Evolutionary conservation across 2,888 invertebrate species (phyloP).

Genomic region (Dolichomitus sp.): DNA sequence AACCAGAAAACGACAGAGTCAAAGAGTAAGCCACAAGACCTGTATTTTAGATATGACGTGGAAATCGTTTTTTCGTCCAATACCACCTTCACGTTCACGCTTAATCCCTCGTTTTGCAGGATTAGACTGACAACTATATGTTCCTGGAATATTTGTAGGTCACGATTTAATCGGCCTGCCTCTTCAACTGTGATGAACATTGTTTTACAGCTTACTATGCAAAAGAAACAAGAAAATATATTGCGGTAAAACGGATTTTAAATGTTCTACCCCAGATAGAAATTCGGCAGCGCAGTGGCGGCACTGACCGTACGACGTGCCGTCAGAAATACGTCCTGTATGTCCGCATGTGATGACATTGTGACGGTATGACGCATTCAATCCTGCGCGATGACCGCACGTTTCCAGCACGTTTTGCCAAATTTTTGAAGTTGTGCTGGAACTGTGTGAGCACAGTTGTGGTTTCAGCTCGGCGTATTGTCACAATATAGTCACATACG

Average conservation of each 20-base stretch:
- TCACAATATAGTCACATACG: no score
- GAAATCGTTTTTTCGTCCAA: neutral
- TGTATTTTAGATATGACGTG: neutral
- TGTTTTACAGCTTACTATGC: neutral
- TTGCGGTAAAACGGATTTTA: neutral
- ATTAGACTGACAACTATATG: neutral
- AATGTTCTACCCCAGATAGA: neutral
- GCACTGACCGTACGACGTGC: no score
- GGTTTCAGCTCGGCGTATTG: no score
- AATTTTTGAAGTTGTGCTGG: no score
- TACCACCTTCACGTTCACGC: neutral
- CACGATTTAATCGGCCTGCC: neutral
- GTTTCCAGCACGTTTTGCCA: no score
- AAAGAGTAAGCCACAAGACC: neutral
- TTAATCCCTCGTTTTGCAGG: neutral
- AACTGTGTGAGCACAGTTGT: no score
- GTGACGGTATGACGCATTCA: no score
- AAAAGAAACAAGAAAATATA: neutral
- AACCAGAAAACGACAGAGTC: slow-evolving; percentile 30
- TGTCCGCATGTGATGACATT: no score
- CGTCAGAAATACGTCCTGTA: no score
- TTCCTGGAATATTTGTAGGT: neutral
- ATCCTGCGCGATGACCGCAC: no score
- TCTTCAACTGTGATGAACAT: neutral
- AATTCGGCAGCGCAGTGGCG: no score